Conservation (phyloP, 1,140 invertebrate species). For the Metopolophium dirhodum region DNA sequence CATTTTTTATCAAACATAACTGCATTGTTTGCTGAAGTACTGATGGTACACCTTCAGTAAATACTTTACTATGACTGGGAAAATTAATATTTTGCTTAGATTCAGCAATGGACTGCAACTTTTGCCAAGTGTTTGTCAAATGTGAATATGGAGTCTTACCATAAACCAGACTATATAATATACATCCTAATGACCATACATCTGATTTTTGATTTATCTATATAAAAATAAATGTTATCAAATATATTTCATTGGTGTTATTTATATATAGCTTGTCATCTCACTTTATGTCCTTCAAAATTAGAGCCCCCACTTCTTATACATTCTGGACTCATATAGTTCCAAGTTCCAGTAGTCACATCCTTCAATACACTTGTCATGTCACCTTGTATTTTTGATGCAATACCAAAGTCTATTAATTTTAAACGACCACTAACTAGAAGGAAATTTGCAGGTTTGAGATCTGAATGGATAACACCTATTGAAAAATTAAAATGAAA, state of each 20-base stretch:
- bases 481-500: conserved; percentile 40
- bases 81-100: conserved; percentile 80
- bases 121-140: conserved; percentile 75
- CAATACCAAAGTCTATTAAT: conserved; percentile 98
- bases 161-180: conserved; percentile 92
- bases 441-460: conserved; percentile 97
- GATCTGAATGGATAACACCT: conserved; percentile 94
- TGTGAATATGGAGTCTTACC: conserved; percentile 90
- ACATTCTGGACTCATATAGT: conserved; percentile 97
- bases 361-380: conserved; percentile 88
- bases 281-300: conserved; percentile 47
- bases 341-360: conserved; percentile 84
- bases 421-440: conserved; percentile 86
- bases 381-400: conserved; percentile 85
- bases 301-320: conserved; percentile 67
- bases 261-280: not conserved
- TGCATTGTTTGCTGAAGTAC: conserved; percentile 58
- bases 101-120: conserved; percentile 84
- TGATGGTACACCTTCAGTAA: conserved; percentile 56
- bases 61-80: conserved; percentile 63
- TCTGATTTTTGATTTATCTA: conserved; percentile 92
- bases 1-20: conserved; percentile 59
- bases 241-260: not conserved
- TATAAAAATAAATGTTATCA: conserved; percentile 60
- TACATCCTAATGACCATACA: conserved; percentile 97